Conservation (phyloP, 2,113 vertebrate species). For the Aphyosemion australe region DNA sequence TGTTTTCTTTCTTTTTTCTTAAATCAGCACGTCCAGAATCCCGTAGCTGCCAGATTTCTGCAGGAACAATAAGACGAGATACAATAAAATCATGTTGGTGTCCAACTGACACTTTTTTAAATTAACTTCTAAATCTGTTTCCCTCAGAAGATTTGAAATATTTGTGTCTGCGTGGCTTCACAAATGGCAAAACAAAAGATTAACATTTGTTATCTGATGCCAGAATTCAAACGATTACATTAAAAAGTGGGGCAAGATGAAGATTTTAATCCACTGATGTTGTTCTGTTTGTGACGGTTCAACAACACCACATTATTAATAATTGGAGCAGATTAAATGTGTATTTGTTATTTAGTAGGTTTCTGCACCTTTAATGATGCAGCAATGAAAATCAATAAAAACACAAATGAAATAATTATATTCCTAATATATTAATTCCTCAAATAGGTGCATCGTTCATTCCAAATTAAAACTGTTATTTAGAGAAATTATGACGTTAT, state of each 20-base stretch:
- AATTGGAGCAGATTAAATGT: background rate
- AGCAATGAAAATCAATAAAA: background rate
- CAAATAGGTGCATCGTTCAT: too few species aligned
- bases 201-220: slow-evolving; percentile 40
- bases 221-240: slow-evolving; percentile 45
- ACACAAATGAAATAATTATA: background rate
- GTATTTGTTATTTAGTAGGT: too few species aligned
- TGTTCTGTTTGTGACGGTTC: slow-evolving; percentile 6
- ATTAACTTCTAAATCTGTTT: background rate
- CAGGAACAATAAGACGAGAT: slow-evolving; percentile 31
- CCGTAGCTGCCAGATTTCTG: background rate
- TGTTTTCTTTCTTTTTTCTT: background rate
- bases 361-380: too few species aligned
- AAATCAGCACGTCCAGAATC: background rate
- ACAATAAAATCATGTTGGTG: background rate
- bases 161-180: background rate
- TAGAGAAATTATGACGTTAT: too few species aligned
- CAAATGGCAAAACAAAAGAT: slow-evolving; percentile 46
- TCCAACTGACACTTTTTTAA: background rate
- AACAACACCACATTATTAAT: background rate
- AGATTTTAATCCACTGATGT: slow-evolving; percentile 43
- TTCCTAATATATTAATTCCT: too few species aligned
- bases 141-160: background rate
- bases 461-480: too few species aligned
- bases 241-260: slow-evolving; percentile 56